phyloP scores from a whole-genome alignment of 2,113 vertebrate species.

The Megalops atlanticus region DNA sequence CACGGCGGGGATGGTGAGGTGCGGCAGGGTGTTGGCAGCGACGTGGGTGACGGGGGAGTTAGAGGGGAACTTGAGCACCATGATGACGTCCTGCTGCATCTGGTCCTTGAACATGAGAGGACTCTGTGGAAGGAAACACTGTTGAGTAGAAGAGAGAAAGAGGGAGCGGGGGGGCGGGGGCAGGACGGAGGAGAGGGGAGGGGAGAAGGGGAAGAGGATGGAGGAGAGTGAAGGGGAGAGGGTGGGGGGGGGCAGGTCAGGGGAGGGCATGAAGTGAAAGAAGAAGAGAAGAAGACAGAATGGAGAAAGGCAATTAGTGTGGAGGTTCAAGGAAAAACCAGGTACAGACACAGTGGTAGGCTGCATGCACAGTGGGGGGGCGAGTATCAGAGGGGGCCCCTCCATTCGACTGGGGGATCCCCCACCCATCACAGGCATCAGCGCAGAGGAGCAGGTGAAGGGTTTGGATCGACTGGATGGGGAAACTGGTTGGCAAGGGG shows the following conservation, averaged over 20 bases:
- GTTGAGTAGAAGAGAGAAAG: slow-evolving; percentile 77
- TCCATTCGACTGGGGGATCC: neutral
- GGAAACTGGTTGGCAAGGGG: slow-evolving; percentile 39
- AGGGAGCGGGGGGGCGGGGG: slow-evolving; percentile 38
- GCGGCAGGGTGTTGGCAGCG: slow-evolving; percentile 94
- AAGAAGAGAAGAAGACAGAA: slow-evolving; percentile 71
- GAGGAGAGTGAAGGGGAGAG: slow-evolving; percentile 48
- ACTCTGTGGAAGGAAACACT: slow-evolving; percentile 99
- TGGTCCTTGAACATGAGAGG: slow-evolving; percentile 99
- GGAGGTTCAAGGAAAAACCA: slow-evolving; percentile 64
- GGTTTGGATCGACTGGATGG: slow-evolving; percentile 16
- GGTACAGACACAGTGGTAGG: slow-evolving; percentile 62
- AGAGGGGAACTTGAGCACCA: slow-evolving; percentile 98
- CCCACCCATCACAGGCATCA: slow-evolving; percentile 25
- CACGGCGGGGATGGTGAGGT: slow-evolving; percentile 90
- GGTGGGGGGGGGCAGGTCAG: slow-evolving; percentile 46
- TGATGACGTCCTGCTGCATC: slow-evolving; percentile 99
- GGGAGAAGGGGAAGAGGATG: slow-evolving; percentile 18
- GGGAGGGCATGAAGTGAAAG: slow-evolving; percentile 54
- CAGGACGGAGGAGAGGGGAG: slow-evolving; percentile 18
- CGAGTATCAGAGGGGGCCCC: neutral
- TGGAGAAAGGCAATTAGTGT: slow-evolving; percentile 81
- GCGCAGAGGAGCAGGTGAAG: slow-evolving; percentile 46
- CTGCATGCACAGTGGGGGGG: slow-evolving; percentile 32
- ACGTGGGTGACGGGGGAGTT: slow-evolving; percentile 96